Base-by-base conservation (phyloP, 2,888 invertebrate species). In the Noctua fimbriata region DNA sequence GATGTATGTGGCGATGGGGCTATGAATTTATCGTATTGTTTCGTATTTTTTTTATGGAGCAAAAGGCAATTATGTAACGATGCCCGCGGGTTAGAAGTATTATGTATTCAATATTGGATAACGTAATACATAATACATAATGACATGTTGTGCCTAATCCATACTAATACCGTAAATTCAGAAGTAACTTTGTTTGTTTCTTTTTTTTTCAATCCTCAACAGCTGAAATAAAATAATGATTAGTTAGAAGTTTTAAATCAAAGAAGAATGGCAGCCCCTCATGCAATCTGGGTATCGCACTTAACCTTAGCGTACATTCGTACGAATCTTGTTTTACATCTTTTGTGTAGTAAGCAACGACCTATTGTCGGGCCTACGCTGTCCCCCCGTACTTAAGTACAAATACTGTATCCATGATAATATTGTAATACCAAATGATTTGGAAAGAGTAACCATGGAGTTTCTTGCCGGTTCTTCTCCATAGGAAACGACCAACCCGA, bases 1-100 rank as follows among this genome's bases (percentile, higher is more conserved):
- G 69, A 83, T 71, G 49, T 69, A 63, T 36, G 74, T 65, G 71
- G 67, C 14, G 36, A 73, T 36, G 69, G n/a, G 49, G 47, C n/a
- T 36, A 63, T 71, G 52, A 78, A 69, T 67, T 9, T 66, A 32
- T 63, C 21, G n/a, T 66, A 65, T 55, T 79, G 73, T 73, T 10
- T 73, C 36, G n/a, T 28, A n/a, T 75, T 71, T 70, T 28, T 67
- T 66, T 41, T 58, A 44, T n/a, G 49, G 10, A 65, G 18, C 28
- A 24, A 24, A 73, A 70, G 21, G 32, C 70, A 73, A 79, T 82
- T 83, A 49, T 63, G 18, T 75, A 66, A 66, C 32, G 41, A 70
- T 66, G 55, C 16, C 12, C 18, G 32, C 5, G 21, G 1, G 18
- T 66, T 52, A 28, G 5, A 60, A 36, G 36, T 36, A 58, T 2